phyloP scores from a whole-genome alignment of 2,797 vertebrate species.

The Hapalemur alaotrensis region DNA sequence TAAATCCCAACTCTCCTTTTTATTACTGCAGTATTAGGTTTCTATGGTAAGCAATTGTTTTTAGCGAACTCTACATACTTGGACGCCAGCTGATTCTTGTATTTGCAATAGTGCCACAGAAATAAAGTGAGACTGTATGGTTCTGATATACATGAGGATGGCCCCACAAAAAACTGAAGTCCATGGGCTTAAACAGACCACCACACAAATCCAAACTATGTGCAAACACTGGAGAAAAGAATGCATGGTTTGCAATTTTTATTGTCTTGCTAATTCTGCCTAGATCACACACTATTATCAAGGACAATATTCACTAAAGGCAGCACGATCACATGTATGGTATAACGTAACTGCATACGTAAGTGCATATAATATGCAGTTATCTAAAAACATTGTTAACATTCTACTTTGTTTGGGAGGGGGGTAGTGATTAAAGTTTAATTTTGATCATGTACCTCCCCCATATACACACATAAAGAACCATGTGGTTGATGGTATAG shows the following conservation, averaged over 20 bases:
- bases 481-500: fast-evolving
- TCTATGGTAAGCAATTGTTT: neutral
- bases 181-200: neutral
- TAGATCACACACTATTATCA: neutral
- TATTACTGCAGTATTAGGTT: neutral
- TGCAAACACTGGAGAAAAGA: neutral
- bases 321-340: neutral
- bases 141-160: fast-evolving
- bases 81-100: neutral
- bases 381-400: neutral
- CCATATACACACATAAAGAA: neutral
- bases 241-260: neutral
- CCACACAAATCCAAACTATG: neutral
- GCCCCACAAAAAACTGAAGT: neutral
- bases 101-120: neutral
- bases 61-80: fast-evolving
- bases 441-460: neutral
- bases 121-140: neutral
- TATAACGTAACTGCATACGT: too few relatives aligned
- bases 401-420: neutral
- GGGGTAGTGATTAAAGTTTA: neutral
- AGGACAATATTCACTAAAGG: neutral
- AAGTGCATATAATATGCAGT: fast-evolving
- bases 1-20: neutral
- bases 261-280: neutral